Base-by-base conservation (phyloP, 2,888 invertebrate species). In the Dascillus cervinus region DNA sequence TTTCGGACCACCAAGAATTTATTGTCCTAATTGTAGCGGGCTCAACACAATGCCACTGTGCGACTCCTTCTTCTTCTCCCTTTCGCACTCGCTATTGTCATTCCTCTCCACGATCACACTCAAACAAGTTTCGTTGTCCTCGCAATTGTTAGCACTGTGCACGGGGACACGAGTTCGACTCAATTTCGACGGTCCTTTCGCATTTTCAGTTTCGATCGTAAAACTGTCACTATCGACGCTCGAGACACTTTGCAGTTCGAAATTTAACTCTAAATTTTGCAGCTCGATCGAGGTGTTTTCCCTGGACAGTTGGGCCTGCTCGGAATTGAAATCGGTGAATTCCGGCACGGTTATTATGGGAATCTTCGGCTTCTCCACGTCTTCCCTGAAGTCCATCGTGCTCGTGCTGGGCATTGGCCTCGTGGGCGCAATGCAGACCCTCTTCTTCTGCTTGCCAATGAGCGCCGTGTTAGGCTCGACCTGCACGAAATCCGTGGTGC, bases 1-100 rank as follows among this genome's bases (percentile, higher is more conserved):
- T n/a, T n/a, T n/a, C n/a, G n/a, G n/a, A n/a, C n/a, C 22, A 26
- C 30, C 28, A 35, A 30, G 22, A n/a, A 32, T 26, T 60, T 60
- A 62, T 58, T 61, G 61, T 63, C 72, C 72, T 52, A 77, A 65
- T 55, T 77, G 76, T 43, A 75, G 71, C 45, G 77, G 77, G 53
- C 76, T 77, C 50, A 77, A 70, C 40, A 77, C 74, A 41, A 77
- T 73, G 44, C 77, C 77, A 53, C 65, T 65, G 47, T 60, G 74
- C 65, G 66, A 49, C 32, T 32, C 39, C 25, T 29, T 32, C 33
- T 34, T 37, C 27, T 33, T 29, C 26, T 27, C 34, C 30, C 37
- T 43, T 30, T 46, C 46, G 29, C 34, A 43, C 25, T 50, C 53
- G 40, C 49, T 48, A 39, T 52, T 53, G 41, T 55, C 56, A 49